These are phyloP conservation scores for Lumbricus terrestris DNA, from an alignment of 2,888 invertebrate species.

Conservation along the genomic window DNA sequence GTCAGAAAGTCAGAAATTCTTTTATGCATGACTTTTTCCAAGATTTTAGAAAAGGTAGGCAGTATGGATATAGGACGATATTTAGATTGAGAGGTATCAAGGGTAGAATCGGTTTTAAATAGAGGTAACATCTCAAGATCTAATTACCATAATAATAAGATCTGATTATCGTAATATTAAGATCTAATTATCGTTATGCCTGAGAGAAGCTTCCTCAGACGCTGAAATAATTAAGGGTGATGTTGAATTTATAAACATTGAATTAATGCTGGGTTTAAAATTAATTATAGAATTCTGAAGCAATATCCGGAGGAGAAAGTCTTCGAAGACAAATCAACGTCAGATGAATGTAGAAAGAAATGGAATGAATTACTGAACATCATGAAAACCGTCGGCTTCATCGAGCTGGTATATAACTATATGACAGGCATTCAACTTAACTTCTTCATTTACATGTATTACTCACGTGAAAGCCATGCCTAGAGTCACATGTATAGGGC, in stretches of 20 bases:
- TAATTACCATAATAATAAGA: too few relatives aligned
- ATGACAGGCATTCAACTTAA: neutral
- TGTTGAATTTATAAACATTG: neutral
- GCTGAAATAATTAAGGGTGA: neutral
- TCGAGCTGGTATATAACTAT: constrained; percentile 39
- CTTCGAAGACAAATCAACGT: constrained; percentile 29
- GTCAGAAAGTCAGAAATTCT: too few relatives aligned
- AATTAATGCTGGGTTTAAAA: neutral
- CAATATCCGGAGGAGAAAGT: constrained; percentile 29
- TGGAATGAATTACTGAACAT: constrained; percentile 39
- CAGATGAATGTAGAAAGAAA: constrained; percentile 33
- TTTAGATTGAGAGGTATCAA: too few relatives aligned
- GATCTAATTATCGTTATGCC: too few relatives aligned
- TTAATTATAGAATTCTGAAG: constrained; percentile 37
- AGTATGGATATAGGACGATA: too few relatives aligned
- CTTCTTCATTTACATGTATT: neutral
- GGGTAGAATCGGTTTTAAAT: too few relatives aligned
- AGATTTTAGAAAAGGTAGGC: too few relatives aligned
- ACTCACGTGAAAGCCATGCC: neutral
- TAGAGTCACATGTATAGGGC: too few relatives aligned
- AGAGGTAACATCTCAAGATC: too few relatives aligned
- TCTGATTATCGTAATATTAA: too few relatives aligned
- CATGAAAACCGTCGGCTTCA: constrained; percentile 43
- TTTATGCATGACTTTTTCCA: too few relatives aligned
- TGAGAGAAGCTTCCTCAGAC: neutral